phyloP scores from a whole-genome alignment of 2,888 invertebrate species.

The Sepiola atlantica region DNA sequence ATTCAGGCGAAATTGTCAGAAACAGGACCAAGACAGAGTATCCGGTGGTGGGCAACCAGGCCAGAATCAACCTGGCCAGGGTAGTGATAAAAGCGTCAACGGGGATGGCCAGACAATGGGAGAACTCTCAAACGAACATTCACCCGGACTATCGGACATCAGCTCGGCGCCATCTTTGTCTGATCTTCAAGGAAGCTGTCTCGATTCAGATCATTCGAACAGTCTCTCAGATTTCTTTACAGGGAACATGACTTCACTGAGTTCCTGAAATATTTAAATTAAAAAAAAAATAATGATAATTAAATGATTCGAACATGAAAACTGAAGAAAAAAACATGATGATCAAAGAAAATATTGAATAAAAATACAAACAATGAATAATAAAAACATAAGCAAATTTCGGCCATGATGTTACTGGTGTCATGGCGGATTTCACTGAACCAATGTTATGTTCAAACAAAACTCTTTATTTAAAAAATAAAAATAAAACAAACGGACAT shows the following conservation, averaged over 20 bases:
- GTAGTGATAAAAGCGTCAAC: conserved; percentile 55
- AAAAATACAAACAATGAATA: no score
- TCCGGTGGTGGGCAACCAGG: conserved; percentile 49
- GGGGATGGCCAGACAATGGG: conserved; percentile 56
- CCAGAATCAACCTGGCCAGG: conserved; percentile 48
- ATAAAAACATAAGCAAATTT: not conserved
- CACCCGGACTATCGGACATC: conserved; percentile 69
- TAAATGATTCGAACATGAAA: not conserved
- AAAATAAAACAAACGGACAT: not conserved
- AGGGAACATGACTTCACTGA: conserved; percentile 65
- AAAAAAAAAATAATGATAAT: not conserved
- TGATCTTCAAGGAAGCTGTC: conserved; percentile 65
- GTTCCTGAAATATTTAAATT: conserved; percentile 50
- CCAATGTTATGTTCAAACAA: not conserved
- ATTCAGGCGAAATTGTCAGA: conserved; percentile 90
- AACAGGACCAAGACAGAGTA: conserved; percentile 61
- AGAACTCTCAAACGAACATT: conserved; percentile 65
- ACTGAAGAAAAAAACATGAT: not conserved
- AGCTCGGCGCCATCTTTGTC: conserved; percentile 68
- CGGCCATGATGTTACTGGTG: not conserved
- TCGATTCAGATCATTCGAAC: conserved; percentile 66
- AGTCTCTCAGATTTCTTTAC: conserved; percentile 68
- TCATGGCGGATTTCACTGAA: not conserved
- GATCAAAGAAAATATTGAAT: not conserved
- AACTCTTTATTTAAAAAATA: not conserved